Evolutionary conservation across 2,888 invertebrate genomes (phyloP).

Genomic region (Eilema depressum): DNA sequence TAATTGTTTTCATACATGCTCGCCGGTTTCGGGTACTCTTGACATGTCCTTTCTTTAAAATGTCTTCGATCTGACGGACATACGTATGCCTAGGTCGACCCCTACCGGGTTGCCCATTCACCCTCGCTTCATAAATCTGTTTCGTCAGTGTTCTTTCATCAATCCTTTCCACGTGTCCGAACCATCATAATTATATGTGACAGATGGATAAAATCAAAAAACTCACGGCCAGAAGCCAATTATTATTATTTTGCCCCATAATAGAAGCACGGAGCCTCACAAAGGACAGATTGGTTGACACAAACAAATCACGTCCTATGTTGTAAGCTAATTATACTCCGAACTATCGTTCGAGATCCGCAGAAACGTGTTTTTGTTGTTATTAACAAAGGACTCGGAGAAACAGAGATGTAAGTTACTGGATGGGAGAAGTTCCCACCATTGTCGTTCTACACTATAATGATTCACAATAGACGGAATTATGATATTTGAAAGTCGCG

Average conservation of each 20-base stretch:
- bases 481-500: no score
- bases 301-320: slow-evolving; percentile 50
- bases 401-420: neutral
- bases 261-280: neutral
- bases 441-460: no score
- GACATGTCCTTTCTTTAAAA: no score
- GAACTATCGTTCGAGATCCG: slow-evolving; percentile 42
- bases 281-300: slow-evolving; percentile 15
- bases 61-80: no score
- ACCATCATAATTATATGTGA: neutral
- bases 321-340: slow-evolving; percentile 51
- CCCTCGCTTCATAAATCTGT: no score
- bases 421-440: neutral
- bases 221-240: neutral
- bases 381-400: slow-evolving; percentile 49
- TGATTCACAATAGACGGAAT: no score
- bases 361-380: slow-evolving; percentile 60
- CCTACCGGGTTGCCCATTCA: no score
- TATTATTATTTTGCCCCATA: neutral
- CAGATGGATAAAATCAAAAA: neutral
- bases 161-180: no score
- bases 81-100: no score
- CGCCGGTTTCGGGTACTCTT: no score
- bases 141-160: no score
- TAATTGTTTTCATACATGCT: no score